Evolutionary conservation across 1,140 invertebrate species (phyloP), one percentile per base, ranked within the genome.

Genomic region (Drosophila sturtevanti): DNA sequence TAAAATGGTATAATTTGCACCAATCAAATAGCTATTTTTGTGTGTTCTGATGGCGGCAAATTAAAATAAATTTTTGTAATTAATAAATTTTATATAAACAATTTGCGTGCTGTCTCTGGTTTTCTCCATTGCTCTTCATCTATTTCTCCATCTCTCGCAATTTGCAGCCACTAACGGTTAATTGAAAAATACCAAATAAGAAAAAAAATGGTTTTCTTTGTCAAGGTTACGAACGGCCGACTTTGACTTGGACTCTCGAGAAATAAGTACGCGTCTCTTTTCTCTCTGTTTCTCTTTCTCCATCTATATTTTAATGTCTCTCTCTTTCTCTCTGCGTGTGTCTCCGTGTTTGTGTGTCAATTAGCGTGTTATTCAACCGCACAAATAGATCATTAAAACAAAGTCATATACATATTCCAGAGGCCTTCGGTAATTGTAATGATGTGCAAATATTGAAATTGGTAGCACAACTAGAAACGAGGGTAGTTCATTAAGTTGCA

Each of bases 351-450:
- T 74, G 74, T 76, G 59, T 71, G 74, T 68, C 82, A 87, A 86
- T 82, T 82, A 87, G 75, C 74, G 71, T 82, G 79, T 79, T 79
- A 77, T 89, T 89, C 76, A 79, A 77, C 68, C 54, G 60, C 63
- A 31, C 75, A 82, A 82, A 87, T 82, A 72, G 68, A 77, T 72
- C 66, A 65, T 62, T 68, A 60, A 56, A 75, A 60, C 65, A 63
- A 68, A 77, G 4, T 54, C 72, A 61, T 31, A 31, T 31, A 61
- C 22, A 31, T 31, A 81, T 69, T 68, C 51, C 44, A 41, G 56
- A 67, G 59, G 51, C 44, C 58, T 52, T 41, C 66, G 22, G 38
- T 68, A 80, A 70, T 81, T 81, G 82, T 82, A 82, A 89, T 70
- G 61, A 87, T 82, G 79, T 79, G 84, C 72, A 82, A 82, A 87